Percentiles rank a stretch among this genome's conserved stretches.
phyloP scores from a whole-genome alignment of 2,797 vertebrate species.

The Lerista edwardsae region DNA sequence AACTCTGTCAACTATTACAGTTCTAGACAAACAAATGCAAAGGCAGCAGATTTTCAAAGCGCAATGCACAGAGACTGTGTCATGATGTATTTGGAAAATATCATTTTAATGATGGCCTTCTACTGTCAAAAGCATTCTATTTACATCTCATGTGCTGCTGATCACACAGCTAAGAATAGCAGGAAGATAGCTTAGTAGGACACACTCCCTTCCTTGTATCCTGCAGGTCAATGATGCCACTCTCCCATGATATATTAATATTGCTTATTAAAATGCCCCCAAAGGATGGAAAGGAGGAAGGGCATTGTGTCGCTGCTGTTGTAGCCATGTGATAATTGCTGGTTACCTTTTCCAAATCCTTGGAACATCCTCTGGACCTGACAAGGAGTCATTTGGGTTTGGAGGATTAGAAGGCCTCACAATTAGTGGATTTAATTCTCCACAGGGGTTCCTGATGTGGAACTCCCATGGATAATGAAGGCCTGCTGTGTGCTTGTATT shows the following conservation, averaged over 20 bases:
- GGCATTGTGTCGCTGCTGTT: not conserved
- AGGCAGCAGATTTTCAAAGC: slow-evolving; percentile 19
- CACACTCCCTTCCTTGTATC: not conserved
- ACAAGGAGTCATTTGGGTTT: too few species aligned
- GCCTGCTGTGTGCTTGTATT: too few species aligned
- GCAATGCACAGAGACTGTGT: not conserved
- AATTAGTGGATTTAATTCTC: too few species aligned
- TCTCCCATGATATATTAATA: not conserved
- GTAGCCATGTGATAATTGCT: not conserved
- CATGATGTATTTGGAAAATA: slow-evolving; percentile 15
- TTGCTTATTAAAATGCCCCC: slow-evolving; percentile 6
- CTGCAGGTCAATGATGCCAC: not conserved
- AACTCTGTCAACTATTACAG: not conserved
- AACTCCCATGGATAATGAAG: too few species aligned
- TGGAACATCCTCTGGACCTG: too few species aligned
- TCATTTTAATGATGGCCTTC: not conserved
- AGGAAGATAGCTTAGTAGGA: not conserved
- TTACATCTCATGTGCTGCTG: not conserved
- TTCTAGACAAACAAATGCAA: slow-evolving; percentile 12
- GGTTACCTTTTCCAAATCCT: not conserved
- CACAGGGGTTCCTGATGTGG: too few species aligned
- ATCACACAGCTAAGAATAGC: not conserved
- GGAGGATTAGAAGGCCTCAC: too few species aligned
- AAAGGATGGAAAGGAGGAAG: not conserved
- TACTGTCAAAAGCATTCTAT: slow-evolving; percentile 1